Evolutionary conservation across 2,113 vertebrate genomes (phyloP), one percentile per base, ranked within the genome.

Genomic region (Beaufortia kweichowensis): DNA sequence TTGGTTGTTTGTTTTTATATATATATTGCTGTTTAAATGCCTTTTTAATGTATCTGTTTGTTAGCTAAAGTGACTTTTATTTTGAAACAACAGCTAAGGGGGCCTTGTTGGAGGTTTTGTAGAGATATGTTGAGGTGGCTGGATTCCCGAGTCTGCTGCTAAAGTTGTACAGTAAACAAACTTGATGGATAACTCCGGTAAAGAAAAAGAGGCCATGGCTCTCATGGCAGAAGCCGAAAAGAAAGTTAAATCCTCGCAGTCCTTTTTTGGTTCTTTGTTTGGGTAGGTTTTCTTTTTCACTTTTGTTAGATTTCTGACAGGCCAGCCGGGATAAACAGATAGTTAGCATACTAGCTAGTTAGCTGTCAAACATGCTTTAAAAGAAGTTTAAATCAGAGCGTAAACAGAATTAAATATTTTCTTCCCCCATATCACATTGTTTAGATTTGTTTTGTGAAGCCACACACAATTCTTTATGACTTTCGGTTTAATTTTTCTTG

Each of bases 221-320:
- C 86, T 97, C 26, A 86, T 97, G 79, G 92, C 94, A 9, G 95
- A 96, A 73, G 95, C 95, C 7, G 95, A 96, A 48, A 95, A 94
- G 90, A 97, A 96, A 86, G 67, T 95, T 21, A 95, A 92, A 57
- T 95, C 94, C 3, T 95, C 95, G 5, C 90, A 93, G 86, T 95
- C 95, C 56, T 96, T 97, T 87, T 94, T 97, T 63, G 94, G 94
- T 31, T 90, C 93, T 50, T 77, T 97, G 61, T 97, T 97, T 81
- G 95, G 95, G 95, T 96, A 84, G 15, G 71, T 61, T 61, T 74
- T 26, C n/a, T n/a, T n/a, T n/a, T 10, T 43, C 24, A 59, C 69
- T 59, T 71, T 59, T 12, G 12, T 35, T 14, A 4, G 6, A 17
- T 4, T 29, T 10, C 11, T 61, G 56, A 29, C 26, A 48, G 24